Evolutionary conservation across 2,888 invertebrate genomes (phyloP), one percentile per base, ranked within the genome.

Genomic region (Frankliniella intonsa): DNA sequence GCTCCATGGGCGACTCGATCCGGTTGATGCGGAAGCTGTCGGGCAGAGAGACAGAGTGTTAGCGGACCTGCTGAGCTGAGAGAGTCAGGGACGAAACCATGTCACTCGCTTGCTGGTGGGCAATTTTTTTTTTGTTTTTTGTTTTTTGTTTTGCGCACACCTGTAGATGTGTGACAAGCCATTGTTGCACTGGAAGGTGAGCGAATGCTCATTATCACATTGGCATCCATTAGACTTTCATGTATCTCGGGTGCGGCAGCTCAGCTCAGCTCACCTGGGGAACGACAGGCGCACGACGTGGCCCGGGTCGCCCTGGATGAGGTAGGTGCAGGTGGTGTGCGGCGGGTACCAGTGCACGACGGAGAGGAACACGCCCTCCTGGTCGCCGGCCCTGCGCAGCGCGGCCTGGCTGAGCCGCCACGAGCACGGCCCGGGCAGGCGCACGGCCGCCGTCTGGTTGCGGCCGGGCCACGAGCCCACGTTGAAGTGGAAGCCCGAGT

Each of bases 321-420:
- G 91, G 87, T 97, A 97, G 79, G 95, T 96, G 88, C 97, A 97
- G n/a, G 95, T 95, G 0, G 97, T 97, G 87, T 96, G 95, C 0
- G 97, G 96, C 0, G 96, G 96, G 87, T 97, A 97, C 97, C 97
- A 97, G 87, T 97, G 97, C 0, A 96, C 95, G 17, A 97, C 96
- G 0, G 96, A 96, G 25, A 96, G 90, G 88, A 97, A 97, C 85
- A 96, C 95, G 10, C 96, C 96, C 86, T 96, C 96, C 50, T 94
- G 93, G 87, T 94, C 94, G 50, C 95, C 94, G 81, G 93, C 93
- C 85, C 93, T 92, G 86, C 92, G 91, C 38, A 96, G 89, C 69
- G 94, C 93, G 85, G 95, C 94, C 81, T 95, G 95, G 82, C 94
- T 95, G 80, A 96, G 90, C 81, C 95, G 89, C 96, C 96, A 96